Evolutionary conservation across 2,797 vertebrate species (phyloP).

Genomic region (Xyrichtys novacula): DNA sequence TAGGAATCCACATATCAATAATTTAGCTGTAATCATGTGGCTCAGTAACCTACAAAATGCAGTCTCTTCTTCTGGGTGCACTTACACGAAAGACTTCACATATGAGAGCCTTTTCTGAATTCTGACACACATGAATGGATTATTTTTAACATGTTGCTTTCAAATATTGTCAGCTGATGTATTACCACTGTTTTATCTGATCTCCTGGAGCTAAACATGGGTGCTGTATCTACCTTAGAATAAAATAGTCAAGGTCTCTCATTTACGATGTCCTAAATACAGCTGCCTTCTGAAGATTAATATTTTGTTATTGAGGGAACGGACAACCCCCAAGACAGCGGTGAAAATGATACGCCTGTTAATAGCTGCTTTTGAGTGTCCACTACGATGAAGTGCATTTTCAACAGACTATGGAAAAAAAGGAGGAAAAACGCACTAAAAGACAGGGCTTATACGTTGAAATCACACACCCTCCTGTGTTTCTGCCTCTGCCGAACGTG

Average conservation of each 20-base stretch:
- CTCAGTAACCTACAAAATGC: slow-evolving; percentile 57
- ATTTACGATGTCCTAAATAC: slow-evolving; percentile 54
- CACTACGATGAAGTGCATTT: slow-evolving; percentile 1
- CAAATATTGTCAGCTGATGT: slow-evolving; percentile 63
- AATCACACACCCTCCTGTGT: slow-evolving; percentile 36
- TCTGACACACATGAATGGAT: slow-evolving; percentile 31
- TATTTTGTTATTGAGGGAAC: slow-evolving; percentile 57
- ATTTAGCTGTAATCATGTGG: slow-evolving; percentile 60
- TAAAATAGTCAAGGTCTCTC: background rate
- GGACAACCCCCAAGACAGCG: slow-evolving; percentile 42
- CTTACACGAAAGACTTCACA: slow-evolving; percentile 53
- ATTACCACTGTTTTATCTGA: slow-evolving; percentile 49
- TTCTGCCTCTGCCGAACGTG: slow-evolving; percentile 57
- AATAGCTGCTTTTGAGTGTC: slow-evolving; percentile 45
- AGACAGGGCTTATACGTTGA: slow-evolving; percentile 21
- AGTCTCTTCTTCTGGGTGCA: slow-evolving; percentile 43
- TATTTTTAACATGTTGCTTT: slow-evolving; percentile 71
- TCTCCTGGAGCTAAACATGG: slow-evolving; percentile 32
- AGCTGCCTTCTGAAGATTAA: slow-evolving; percentile 61
- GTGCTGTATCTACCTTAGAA: slow-evolving; percentile 10
- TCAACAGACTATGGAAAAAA: slow-evolving; percentile 8
- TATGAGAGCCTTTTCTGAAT: slow-evolving; percentile 53
- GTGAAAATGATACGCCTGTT: slow-evolving; percentile 49
- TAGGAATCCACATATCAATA: slow-evolving; percentile 38
- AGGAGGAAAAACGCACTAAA: slow-evolving; percentile 15